phyloP scores from a whole-genome alignment of 1,140 invertebrate genomes.

The Dreissena polymorpha region DNA sequence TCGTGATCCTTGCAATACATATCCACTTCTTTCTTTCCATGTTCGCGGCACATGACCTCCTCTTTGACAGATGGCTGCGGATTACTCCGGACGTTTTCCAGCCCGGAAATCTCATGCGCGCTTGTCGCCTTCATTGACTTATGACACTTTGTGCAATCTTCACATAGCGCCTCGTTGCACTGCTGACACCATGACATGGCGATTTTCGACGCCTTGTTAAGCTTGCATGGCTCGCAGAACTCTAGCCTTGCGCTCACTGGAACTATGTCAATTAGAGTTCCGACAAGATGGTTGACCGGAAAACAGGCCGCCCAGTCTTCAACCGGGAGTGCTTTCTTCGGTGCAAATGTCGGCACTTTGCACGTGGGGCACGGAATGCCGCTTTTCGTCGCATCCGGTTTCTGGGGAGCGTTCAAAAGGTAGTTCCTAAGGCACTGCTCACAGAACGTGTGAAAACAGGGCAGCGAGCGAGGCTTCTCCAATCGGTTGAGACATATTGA shows the following conservation, averaged over 20 bases:
- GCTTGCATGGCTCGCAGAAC: conserved; percentile 55
- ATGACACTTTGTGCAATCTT: conserved; percentile 52
- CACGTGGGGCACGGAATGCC: conserved; percentile 50
- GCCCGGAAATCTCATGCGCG: conserved; percentile 32
- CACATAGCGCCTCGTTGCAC: conserved; percentile 44
- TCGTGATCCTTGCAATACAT: conserved; percentile 56
- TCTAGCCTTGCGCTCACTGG: conserved; percentile 30
- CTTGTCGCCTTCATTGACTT: conserved; percentile 53
- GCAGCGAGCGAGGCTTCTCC: conserved; percentile 48
- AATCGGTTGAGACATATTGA: conserved; percentile 51
- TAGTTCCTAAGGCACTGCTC: conserved; percentile 52
- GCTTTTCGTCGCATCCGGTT: conserved; percentile 36
- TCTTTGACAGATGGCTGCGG: conserved; percentile 40
- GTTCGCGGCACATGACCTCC: conserved; percentile 33
- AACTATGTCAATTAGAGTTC: conserved; percentile 49
- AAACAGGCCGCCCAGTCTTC: conserved; percentile 47
- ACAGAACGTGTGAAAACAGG: conserved; percentile 54
- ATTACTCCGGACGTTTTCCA: conserved; percentile 54
- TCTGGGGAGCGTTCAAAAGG: conserved; percentile 37
- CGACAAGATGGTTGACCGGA: conserved; percentile 51
- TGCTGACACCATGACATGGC: conserved; percentile 46
- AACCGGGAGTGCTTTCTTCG: conserved; percentile 42
- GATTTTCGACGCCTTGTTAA: conserved; percentile 48
- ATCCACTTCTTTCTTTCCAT: conserved; percentile 38
- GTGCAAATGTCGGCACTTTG: conserved; percentile 33